Conservation (phyloP, 2,797 vertebrate species). For the Tinamus major region DNA sequence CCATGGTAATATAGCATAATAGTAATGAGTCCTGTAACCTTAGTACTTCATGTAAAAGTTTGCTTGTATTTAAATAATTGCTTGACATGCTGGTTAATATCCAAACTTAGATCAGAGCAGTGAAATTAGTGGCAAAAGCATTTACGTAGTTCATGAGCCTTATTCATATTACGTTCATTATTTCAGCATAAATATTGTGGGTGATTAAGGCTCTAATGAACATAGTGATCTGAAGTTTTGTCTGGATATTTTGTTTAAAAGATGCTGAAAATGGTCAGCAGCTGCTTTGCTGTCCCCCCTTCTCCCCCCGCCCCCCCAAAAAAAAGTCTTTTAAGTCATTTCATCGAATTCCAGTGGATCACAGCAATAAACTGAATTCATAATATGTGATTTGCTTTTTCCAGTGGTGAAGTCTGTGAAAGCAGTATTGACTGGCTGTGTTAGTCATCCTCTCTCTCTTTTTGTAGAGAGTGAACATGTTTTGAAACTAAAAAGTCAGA, state of each 20-base stretch:
- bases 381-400: conserved; percentile 65
- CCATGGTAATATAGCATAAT: not conserved
- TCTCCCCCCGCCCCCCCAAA: too few species aligned
- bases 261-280: conserved; percentile 16
- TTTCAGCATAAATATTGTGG: conserved; percentile 16
- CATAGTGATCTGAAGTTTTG: not conserved
- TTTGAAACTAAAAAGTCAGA: conserved; percentile 56
- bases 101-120: not conserved
- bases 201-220: conserved; percentile 4
- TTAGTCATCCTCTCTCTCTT: conserved; percentile 58
- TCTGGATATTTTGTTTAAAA: conserved; percentile 27
- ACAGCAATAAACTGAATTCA: conserved; percentile 63
- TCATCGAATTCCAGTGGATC: conserved; percentile 51
- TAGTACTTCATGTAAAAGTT: not conserved
- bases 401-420: conserved; percentile 41
- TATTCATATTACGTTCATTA: conserved; percentile 1
- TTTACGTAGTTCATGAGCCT: not conserved
- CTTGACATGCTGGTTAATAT: conserved; percentile 1
- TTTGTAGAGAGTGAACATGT: conserved; percentile 47
- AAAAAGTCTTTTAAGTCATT: conserved; percentile 22
- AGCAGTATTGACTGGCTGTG: conserved; percentile 43
- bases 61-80: conserved; percentile 38
- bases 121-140: conserved; percentile 5
- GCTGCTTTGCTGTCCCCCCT: not conserved
- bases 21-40: conserved; percentile 13